These are phyloP conservation scores for Oceanodroma leucorhoa DNA, from an alignment of 2,797 vertebrate species.

Conservation along the genomic window DNA sequence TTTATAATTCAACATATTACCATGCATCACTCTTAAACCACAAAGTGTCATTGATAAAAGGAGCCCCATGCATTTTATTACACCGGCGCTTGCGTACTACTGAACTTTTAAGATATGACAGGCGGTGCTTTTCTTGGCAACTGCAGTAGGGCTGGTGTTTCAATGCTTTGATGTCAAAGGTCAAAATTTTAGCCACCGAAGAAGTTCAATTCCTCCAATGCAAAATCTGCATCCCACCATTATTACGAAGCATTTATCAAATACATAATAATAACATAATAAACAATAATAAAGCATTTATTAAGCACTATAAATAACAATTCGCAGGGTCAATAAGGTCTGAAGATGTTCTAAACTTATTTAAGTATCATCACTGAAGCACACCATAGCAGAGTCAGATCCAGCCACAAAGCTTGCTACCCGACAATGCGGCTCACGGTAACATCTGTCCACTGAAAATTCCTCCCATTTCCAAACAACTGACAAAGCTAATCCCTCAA, in stretches of 20 bases:
- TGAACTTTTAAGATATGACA: neutral
- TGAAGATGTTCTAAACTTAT: neutral
- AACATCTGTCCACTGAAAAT: neutral
- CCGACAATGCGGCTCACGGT: fast-evolving
- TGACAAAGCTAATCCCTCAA: neutral
- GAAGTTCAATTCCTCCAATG: neutral
- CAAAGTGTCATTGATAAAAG: neutral
- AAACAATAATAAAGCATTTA: neutral
- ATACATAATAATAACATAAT: too few species aligned
- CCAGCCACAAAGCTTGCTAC: neutral
- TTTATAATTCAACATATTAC: neutral
- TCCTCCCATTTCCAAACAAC: neutral
- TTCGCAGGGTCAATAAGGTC: neutral
- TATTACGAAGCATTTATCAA: neutral
- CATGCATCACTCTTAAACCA: neutral
- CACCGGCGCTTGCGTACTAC: neutral
- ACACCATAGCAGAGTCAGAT: neutral
- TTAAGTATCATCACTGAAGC: neutral
- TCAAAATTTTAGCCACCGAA: neutral
- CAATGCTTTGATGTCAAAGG: neutral
- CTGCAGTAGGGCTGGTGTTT: neutral
- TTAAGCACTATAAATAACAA: neutral
- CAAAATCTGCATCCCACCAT: neutral
- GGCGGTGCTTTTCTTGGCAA: neutral
- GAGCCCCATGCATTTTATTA: neutral